Base-by-base conservation (phyloP, 2,113 vertebrate genomes). In the Patagioenas fasciata region DNA sequence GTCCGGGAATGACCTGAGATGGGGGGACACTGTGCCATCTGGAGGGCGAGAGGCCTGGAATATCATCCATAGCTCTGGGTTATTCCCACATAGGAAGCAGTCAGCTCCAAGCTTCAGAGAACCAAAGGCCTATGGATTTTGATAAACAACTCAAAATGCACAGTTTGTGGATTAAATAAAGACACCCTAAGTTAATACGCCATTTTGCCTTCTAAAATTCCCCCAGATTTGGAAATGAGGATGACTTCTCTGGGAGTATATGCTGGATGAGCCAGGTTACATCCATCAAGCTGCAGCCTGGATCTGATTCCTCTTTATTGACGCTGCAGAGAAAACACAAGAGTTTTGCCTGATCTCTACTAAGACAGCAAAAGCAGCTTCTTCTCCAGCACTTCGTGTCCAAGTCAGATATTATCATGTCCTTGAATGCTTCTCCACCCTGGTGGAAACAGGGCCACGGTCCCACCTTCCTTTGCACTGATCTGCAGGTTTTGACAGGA, bases 11-110 rank as follows among this genome's bases (percentile, higher is more conserved):
- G 70, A 57, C 12, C 9, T 28, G 31, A 51, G 50, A 15, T 21
- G 25, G 5, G n/a, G 11, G 6, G 15, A 53, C 32, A 61, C 40
- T 2, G 14, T 5, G 3, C 2, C 1, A 1, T 10, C 25, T 34
- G 23, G 34, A 14, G 15, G 67, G 6, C n/a, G 32, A 88, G 13
- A 51, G 34, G 24, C 17, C 21, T 17, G 48, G 40, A 60, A 79
- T 34, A 60, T 21, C 70, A 72, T 72, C 50, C 70, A 42, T 31
- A 57, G 36, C 58, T 75, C 54, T 54, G 54, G 25, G 32, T 58
- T 34, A 28, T 77, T 73, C 58, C 19, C 31, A 57, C 16, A 54
- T 0, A 3, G 54, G 18, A 75, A 25, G 10, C 32, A 71, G 31
- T 50, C 31, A 80, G 6, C 32, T 80, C 56, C 23, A 80, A 70